These are phyloP conservation scores for Panorpa germanica DNA, from an alignment of 2,888 invertebrate genomes.

Conservation along the genomic window DNA sequence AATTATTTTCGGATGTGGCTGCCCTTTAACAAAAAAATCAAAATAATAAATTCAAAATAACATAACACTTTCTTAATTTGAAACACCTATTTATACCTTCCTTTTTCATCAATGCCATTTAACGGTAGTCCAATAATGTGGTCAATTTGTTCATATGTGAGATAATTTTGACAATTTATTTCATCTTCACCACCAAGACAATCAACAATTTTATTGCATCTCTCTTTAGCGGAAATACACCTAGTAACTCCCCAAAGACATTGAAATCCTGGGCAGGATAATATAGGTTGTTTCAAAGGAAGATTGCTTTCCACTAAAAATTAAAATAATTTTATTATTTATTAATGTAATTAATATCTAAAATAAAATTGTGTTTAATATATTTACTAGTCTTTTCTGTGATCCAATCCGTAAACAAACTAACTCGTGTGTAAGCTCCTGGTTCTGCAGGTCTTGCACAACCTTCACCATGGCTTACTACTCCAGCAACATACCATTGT, in stretches of 20 bases:
- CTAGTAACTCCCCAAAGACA: slow-evolving; percentile 44
- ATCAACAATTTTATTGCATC: slow-evolving; percentile 55
- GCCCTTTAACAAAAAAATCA: too few species aligned
- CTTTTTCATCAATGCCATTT: too few species aligned
- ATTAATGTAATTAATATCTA: slow-evolving; percentile 2
- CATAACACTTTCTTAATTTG: too few species aligned
- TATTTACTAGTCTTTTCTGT: slow-evolving; percentile 29
- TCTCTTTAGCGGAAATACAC: slow-evolving; percentile 43
- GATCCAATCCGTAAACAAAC: slow-evolving; percentile 59
- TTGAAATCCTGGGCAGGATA: slow-evolving; percentile 51
- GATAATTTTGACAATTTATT: slow-evolving; percentile 39
- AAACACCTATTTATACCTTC: too few species aligned
- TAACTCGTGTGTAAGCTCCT: slow-evolving; percentile 66
- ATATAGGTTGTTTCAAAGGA: slow-evolving; percentile 30
- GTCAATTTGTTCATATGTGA: too few species aligned
- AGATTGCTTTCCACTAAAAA: slow-evolving; percentile 27
- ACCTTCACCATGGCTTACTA: slow-evolving; percentile 76
- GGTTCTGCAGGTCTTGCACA: slow-evolving; percentile 64
- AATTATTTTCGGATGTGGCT: too few species aligned
- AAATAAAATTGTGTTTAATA: slow-evolving; percentile 8
- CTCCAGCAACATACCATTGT: slow-evolving; percentile 66
- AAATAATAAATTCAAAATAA: too few species aligned
- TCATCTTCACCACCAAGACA: slow-evolving; percentile 72
- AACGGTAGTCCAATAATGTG: too few species aligned
- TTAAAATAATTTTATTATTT: slow-evolving; percentile 8